These are phyloP conservation scores for Dascyllus trimaculatus DNA, from an alignment of 2,113 vertebrate genomes.

Conservation along the genomic window DNA sequence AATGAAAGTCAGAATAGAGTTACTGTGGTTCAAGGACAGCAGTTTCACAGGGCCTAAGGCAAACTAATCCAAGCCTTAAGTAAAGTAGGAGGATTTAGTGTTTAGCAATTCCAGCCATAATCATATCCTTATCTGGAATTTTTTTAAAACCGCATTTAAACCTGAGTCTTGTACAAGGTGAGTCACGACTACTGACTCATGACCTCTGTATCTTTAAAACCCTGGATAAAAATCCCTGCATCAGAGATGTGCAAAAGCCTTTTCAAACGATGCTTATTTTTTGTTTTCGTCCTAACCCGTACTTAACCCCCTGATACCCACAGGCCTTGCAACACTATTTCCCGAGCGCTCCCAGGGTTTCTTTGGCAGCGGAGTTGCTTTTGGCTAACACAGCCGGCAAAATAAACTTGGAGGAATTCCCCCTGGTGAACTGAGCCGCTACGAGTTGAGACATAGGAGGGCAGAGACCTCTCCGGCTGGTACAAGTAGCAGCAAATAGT, in stretches of 20 bases:
- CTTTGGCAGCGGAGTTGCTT: conserved; percentile 32
- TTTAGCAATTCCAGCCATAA: no score
- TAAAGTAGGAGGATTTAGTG: no score
- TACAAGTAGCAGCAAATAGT: conserved; percentile 11
- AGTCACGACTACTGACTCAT: no score
- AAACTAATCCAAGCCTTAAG: no score
- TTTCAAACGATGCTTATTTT: conserved; percentile 2
- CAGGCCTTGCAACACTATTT: conserved; percentile 29
- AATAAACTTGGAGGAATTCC: conserved; percentile 61
- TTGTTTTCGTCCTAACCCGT: conserved; percentile 26
- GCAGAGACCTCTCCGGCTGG: conserved; percentile 30
- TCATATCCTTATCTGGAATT: no score
- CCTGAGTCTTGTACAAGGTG: no score
- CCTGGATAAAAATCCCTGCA: no score
- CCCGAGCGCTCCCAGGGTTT: conserved; percentile 4
- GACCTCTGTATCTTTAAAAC: no score
- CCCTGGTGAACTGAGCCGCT: conserved; percentile 28
- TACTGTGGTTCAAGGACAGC: no score
- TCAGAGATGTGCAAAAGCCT: background rate
- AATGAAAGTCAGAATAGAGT: no score
- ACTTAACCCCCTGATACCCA: conserved; percentile 7
- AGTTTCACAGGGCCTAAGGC: no score
- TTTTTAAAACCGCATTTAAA: no score
- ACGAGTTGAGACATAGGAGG: conserved; percentile 36
- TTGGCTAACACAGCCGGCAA: conserved; percentile 42